A percentile compares a stretch with the other conserved stretches of the same genome.
These are phyloP conservation scores for Platerodrilus igneus DNA, from an alignment of 2,888 invertebrate species.

Conservation along the genomic window DNA sequence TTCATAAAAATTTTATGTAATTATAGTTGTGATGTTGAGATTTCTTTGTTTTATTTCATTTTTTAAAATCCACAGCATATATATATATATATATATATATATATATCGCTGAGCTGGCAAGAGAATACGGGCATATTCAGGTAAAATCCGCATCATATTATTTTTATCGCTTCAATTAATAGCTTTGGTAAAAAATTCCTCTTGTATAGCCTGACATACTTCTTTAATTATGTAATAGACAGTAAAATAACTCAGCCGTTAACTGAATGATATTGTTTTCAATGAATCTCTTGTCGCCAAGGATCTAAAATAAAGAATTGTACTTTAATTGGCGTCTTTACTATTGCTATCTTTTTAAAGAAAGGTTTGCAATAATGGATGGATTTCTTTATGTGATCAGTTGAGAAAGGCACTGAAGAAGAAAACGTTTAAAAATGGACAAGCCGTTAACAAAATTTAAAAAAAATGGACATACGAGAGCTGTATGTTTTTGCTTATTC, in stretches of 20 bases:
- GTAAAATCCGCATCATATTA: too few species aligned
- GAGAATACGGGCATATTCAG: too few species aligned
- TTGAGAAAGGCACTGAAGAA: conserved; percentile 6
- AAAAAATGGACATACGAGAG: conserved; percentile 8
- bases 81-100: too few species aligned
- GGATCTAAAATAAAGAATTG: conserved; percentile 1
- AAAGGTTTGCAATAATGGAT: conserved; percentile 3
- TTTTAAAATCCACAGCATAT: too few species aligned
- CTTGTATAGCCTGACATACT: conserved; percentile 5
- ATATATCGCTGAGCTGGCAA: too few species aligned
- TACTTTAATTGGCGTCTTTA: neutral
- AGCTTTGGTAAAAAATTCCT: neutral
- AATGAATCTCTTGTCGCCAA: conserved; percentile 5
- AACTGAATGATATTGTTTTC: conserved; percentile 4
- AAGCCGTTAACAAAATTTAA: conserved; percentile 5
- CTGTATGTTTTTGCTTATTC: conserved; percentile 6
- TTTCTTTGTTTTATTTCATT: too few species aligned
- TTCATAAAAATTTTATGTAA: too few species aligned
- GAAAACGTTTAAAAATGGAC: conserved; percentile 3
- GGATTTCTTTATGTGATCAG: conserved; percentile 4
- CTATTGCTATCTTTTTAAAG: neutral
- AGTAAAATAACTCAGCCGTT: conserved; percentile 1
- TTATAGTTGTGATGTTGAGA: too few species aligned
- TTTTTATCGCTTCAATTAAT: too few species aligned
- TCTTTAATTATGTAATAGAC: conserved; percentile 5